These are phyloP conservation scores for Troides aeacus DNA, from an alignment of 2,888 invertebrate genomes.

Conservation along the genomic window DNA sequence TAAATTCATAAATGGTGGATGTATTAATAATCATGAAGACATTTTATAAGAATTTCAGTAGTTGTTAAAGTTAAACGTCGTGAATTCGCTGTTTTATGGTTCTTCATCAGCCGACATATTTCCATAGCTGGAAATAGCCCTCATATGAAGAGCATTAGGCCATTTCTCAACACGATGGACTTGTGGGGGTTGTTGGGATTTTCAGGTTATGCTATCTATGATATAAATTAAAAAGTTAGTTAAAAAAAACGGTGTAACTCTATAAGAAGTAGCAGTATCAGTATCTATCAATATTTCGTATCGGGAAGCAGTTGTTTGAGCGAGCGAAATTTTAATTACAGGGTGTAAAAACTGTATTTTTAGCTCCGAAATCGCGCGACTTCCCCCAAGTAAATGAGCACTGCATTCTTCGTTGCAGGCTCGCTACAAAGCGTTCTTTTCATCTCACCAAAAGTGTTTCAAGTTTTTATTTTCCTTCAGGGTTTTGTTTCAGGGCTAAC, in stretches of 20 bases:
- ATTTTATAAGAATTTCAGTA: too few relatives aligned
- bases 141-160: too few relatives aligned
- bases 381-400: slow-evolving; percentile 48
- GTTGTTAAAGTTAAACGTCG: too few relatives aligned
- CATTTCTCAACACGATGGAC: too few relatives aligned
- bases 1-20: background rate
- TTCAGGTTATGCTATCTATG: too few relatives aligned
- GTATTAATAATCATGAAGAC: background rate
- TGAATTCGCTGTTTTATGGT: too few relatives aligned
- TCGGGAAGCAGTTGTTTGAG: slow-evolving; percentile 39
- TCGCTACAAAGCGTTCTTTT: slow-evolving; percentile 45
- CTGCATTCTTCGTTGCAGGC: slow-evolving; percentile 40
- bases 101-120: too few relatives aligned
- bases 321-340: slow-evolving; percentile 50
- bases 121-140: too few relatives aligned
- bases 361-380: slow-evolving; percentile 50
- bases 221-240: too few relatives aligned
- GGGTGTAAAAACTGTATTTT: slow-evolving; percentile 55
- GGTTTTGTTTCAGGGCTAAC: slow-evolving; percentile 36
- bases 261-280: background rate
- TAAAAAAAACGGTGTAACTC: too few relatives aligned
- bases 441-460: slow-evolving; percentile 41
- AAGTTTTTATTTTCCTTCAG: slow-evolving; percentile 41
- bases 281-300: slow-evolving; percentile 40
- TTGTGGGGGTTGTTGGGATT: too few relatives aligned